phyloP scores from a whole-genome alignment of 1,140 invertebrate genomes.

The Drosophila bocqueti region DNA sequence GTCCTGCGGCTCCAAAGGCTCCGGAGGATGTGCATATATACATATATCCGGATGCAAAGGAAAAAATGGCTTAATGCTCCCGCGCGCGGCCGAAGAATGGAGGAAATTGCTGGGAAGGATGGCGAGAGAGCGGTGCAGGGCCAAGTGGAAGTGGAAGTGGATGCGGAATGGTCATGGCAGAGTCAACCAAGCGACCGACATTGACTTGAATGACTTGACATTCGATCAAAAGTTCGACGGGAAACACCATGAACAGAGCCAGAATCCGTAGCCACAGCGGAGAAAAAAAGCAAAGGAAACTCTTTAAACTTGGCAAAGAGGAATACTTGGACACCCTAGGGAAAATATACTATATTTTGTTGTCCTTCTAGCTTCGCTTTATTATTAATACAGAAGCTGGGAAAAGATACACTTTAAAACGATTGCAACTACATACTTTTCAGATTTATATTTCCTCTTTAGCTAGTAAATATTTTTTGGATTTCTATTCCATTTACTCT shows the following conservation, averaged over 20 bases:
- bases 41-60: slow-evolving; percentile 53
- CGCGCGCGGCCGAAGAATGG: slow-evolving; percentile 19
- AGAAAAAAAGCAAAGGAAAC: slow-evolving; percentile 26
- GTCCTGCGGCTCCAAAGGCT: slow-evolving; percentile 12
- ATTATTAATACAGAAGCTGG: neutral
- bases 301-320: neutral
- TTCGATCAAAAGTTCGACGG: slow-evolving; percentile 78
- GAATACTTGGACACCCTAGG: slow-evolving; percentile 17
- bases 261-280: slow-evolving; percentile 26
- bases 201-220: slow-evolving; percentile 78
- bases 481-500: neutral
- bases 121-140: neutral
- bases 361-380: neutral
- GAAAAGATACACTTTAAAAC: neutral
- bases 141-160: slow-evolving; percentile 29
- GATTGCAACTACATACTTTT: neutral
- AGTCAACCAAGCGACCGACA: slow-evolving; percentile 57
- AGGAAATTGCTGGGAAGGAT: slow-evolving; percentile 20
- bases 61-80: slow-evolving; percentile 45
- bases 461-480: neutral
- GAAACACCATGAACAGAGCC: slow-evolving; percentile 54
- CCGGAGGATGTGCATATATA: slow-evolving; percentile 50
- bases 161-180: slow-evolving; percentile 59
- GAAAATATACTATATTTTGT: neutral
- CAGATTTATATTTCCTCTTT: neutral